phyloP scores from a whole-genome alignment of 2,888 invertebrate genomes.

The Drosophila pseudotakahashii region DNA sequence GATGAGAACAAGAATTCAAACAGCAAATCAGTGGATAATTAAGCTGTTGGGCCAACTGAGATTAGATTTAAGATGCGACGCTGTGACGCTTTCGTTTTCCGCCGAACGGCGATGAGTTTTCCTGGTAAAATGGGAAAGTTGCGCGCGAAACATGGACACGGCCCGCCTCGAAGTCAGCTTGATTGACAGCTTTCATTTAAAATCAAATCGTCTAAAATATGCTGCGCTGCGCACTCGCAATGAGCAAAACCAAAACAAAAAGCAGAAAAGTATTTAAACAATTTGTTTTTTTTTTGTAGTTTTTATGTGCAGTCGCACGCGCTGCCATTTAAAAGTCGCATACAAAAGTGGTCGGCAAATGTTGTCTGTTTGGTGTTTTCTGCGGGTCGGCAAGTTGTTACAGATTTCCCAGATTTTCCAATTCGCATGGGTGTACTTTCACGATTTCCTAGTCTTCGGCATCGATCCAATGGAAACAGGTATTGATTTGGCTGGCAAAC shows the following conservation, averaged over 20 bases:
- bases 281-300: conserved; percentile 49
- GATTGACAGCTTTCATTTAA: conserved; percentile 83
- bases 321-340: conserved; percentile 34
- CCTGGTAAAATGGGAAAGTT: conserved; percentile 76
- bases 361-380: conserved; percentile 27
- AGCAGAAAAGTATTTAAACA: conserved; percentile 68
- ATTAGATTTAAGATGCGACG: conserved; percentile 16
- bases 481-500: conserved; percentile 24
- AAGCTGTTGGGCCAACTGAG: conserved; percentile 11
- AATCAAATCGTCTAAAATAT: conserved; percentile 73
- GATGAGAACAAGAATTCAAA: conserved; percentile 25
- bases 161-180: conserved; percentile 64
- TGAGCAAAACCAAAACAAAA: conserved; percentile 38
- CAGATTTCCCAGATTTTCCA: conserved; percentile 32
- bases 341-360: conserved; percentile 29
- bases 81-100: conserved; percentile 72
- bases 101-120: conserved; percentile 58
- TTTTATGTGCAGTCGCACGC: conserved; percentile 45
- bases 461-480: conserved; percentile 8
- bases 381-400: conserved; percentile 55
- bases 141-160: conserved; percentile 41
- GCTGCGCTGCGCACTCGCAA: conserved; percentile 32
- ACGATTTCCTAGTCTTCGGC: conserved; percentile 44
- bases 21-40: conserved; percentile 12
- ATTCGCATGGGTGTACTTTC: conserved; percentile 58